A percentile compares a stretch with the other conserved stretches of the same genome.
Conservation (phyloP, 2,113 vertebrate genomes). For the Catagonus wagneri region DNA sequence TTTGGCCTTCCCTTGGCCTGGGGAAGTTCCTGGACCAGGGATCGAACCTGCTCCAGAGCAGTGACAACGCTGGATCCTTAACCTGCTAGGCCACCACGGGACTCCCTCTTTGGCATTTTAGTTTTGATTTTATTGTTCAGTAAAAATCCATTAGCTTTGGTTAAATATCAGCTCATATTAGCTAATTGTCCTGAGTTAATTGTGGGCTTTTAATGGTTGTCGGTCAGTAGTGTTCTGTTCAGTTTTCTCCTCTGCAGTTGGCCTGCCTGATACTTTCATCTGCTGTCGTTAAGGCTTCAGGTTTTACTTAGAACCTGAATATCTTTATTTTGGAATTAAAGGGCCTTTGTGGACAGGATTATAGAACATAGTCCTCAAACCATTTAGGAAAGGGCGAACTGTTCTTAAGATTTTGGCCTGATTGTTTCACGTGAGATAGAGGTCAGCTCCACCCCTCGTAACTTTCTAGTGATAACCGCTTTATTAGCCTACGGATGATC, state of each 20-base stretch:
- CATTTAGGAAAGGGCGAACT: not conserved
- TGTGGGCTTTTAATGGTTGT: not conserved
- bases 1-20: no score
- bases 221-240: not conserved
- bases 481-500: not conserved
- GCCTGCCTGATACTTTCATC: not conserved
- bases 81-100: no score
- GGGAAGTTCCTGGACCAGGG: no score
- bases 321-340: constrained; percentile 22
- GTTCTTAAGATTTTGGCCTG: not conserved
- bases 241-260: not conserved
- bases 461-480: not conserved
- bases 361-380: not conserved
- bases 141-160: not conserved
- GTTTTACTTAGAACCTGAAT: not conserved
- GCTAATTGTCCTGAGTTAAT: not conserved
- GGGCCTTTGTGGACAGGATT: not conserved
- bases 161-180: not conserved
- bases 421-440: not conserved
- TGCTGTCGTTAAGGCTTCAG: not conserved
- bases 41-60: no score
- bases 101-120: not conserved
- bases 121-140: constrained; percentile 7
- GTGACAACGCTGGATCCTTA: no score
- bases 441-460: not conserved